Evolutionary conservation across 2,797 vertebrate species (phyloP).

Genomic region (Margarornis squamiger): DNA sequence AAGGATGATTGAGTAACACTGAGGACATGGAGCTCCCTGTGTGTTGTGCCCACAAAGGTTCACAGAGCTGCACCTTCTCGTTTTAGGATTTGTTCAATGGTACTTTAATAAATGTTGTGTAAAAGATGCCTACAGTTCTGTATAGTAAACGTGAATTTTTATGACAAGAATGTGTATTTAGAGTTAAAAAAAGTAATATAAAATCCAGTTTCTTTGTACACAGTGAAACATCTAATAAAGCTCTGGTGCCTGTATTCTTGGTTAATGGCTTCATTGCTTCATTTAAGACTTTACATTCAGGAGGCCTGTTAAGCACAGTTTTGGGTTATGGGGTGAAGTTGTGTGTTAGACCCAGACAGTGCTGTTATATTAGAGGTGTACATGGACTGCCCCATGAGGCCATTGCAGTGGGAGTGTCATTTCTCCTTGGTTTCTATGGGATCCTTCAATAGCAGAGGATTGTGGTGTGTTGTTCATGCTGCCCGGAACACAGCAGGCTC

Average conservation of each 20-base stretch:
- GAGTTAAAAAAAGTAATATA: slow-evolving; percentile 28
- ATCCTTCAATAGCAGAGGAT: no score
- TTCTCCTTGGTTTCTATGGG: neutral
- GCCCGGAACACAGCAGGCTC: neutral
- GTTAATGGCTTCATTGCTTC: neutral
- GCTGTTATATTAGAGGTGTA: rapidly evolving
- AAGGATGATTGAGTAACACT: neutral
- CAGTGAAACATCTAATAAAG: slow-evolving; percentile 80
- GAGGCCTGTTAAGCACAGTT: neutral
- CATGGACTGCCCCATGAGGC: rapidly evolving
- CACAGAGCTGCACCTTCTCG: slow-evolving; percentile 76
- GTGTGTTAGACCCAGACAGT: neutral
- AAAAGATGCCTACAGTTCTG: slow-evolving; percentile 67
- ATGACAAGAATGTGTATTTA: slow-evolving; percentile 74
- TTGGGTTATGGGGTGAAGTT: rapidly evolving
- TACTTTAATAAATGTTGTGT: slow-evolving; percentile 73
- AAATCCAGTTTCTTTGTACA: slow-evolving; percentile 75
- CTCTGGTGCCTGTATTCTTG: slow-evolving; percentile 57
- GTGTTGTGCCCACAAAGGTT: slow-evolving; percentile 66
- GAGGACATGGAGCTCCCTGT: slow-evolving; percentile 51
- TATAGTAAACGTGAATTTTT: slow-evolving; percentile 79
- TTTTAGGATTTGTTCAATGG: slow-evolving; percentile 77
- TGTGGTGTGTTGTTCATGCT: neutral
- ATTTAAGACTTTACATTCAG: neutral
- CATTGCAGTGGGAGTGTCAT: rapidly evolving